Percentiles rank a stretch among this genome's conserved stretches.
Conservation (phyloP, 2,888 invertebrate species). For the Parochlus steinenii region DNA sequence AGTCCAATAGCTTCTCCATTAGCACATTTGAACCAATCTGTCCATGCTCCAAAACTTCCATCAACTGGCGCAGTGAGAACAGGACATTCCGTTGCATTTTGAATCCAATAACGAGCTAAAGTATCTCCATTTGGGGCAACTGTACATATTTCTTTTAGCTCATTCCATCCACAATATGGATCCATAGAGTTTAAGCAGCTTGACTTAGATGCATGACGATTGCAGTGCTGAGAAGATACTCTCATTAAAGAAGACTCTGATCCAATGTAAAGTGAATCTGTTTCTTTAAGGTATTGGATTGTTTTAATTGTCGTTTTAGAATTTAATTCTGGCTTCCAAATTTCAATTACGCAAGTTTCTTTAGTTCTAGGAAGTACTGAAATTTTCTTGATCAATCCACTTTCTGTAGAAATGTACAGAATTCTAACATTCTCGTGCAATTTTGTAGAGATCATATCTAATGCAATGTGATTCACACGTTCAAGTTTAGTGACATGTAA, state of each 20-base stretch:
- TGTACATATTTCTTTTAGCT: conserved; percentile 53
- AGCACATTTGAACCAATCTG: conserved; percentile 61
- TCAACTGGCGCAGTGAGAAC: conserved; percentile 50
- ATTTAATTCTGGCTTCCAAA: conserved; percentile 53
- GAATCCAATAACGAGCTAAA: conserved; percentile 52
- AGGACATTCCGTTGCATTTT: conserved; percentile 54
- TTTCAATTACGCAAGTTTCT: conserved; percentile 69
- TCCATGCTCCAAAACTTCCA: conserved; percentile 81
- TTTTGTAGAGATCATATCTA: conserved; percentile 64
- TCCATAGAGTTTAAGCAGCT: conserved; percentile 74
- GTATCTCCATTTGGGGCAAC: conserved; percentile 47
- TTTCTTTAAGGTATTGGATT: conserved; percentile 65
- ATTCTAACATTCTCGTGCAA: conserved; percentile 52
- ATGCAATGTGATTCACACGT: conserved; percentile 58
- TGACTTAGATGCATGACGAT: conserved; percentile 47
- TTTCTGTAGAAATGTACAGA: conserved; percentile 62
- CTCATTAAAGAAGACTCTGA: conserved; percentile 49
- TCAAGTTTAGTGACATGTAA: conserved; percentile 54
- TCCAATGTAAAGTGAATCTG: conserved; percentile 63
- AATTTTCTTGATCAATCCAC: conserved; percentile 64
- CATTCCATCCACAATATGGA: conserved; percentile 92
- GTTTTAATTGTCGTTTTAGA: conserved; percentile 35
- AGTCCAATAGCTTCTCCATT: conserved; percentile 38
- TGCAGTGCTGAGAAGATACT: conserved; percentile 63
- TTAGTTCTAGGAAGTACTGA: conserved; percentile 51